Percentiles rank a stretch among this genome's conserved stretches.
Evolutionary conservation across 2,797 vertebrate species (phyloP).

Genomic region (Galago senegalensis): DNA sequence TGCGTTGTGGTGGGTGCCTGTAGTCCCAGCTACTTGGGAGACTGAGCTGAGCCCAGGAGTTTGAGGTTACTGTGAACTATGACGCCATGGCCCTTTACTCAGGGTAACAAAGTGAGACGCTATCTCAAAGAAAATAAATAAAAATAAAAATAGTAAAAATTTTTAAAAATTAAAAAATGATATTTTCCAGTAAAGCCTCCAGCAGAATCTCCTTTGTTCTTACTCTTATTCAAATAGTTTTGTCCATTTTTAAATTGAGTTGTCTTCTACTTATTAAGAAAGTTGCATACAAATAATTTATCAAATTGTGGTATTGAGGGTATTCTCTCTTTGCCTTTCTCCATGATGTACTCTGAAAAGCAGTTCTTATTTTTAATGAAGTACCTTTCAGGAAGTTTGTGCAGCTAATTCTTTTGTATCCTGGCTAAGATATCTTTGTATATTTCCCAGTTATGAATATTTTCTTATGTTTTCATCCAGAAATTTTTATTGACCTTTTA

Average conservation of each 20-base stretch:
- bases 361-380: background rate
- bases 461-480: background rate
- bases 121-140: too few species aligned
- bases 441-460: background rate
- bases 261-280: slow-evolving; percentile 3
- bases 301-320: background rate
- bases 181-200: too few species aligned
- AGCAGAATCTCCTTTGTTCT: too few species aligned
- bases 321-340: background rate
- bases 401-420: background rate
- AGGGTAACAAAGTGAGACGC: too few species aligned
- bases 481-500: background rate
- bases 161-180: too few species aligned
- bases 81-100: too few species aligned
- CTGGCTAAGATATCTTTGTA: background rate
- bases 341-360: background rate
- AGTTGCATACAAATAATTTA: background rate
- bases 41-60: too few species aligned
- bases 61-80: too few species aligned
- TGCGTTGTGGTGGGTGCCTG: too few species aligned
- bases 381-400: background rate
- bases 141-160: too few species aligned
- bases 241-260: background rate
- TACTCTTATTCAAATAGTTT: background rate
- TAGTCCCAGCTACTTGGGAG: too few species aligned